Evolutionary conservation across 1,140 invertebrate species (phyloP).

Genomic region (Drosophila azteca): DNA sequence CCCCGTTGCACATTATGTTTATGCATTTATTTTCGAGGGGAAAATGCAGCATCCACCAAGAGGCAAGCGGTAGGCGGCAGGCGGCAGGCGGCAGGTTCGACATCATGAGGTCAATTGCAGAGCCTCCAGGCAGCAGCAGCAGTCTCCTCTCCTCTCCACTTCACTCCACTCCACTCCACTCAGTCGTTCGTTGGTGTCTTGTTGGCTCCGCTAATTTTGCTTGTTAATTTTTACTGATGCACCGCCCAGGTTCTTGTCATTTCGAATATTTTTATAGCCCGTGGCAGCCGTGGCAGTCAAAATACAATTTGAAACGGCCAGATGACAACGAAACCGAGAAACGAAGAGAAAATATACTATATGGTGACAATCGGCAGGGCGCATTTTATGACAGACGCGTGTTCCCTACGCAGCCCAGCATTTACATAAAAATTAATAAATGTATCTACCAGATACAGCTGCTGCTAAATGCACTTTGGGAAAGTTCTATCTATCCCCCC

Average conservation of each 20-base stretch:
- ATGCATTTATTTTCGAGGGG: constrained; percentile 36
- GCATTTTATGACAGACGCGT: constrained; percentile 68
- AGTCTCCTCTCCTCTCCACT: too few species aligned
- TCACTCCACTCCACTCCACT: background rate
- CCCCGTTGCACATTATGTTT: constrained; percentile 37
- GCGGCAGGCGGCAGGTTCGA: constrained; percentile 34
- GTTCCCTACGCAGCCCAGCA: constrained; percentile 43
- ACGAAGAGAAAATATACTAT: constrained; percentile 16
- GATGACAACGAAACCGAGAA: constrained; percentile 32
- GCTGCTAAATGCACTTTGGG: constrained; percentile 51
- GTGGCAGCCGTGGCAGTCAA: constrained; percentile 47
- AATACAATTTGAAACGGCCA: constrained; percentile 56
- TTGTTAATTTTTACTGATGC: constrained; percentile 50
- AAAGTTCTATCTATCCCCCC: constrained; percentile 49
- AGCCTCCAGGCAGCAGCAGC: constrained; percentile 14
- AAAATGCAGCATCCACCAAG: constrained; percentile 26
- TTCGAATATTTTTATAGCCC: constrained; percentile 70
- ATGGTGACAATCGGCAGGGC: constrained; percentile 56
- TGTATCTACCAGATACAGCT: constrained; percentile 64
- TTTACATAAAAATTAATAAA: constrained; percentile 73
- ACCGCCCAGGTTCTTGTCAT: constrained; percentile 57
- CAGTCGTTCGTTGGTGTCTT: constrained; percentile 28
- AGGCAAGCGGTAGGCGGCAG: background rate
- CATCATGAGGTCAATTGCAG: constrained; percentile 56
- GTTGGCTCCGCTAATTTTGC: constrained; percentile 46